Conservation (phyloP, 1,140 invertebrate species). For the Hestina assimilis region DNA sequence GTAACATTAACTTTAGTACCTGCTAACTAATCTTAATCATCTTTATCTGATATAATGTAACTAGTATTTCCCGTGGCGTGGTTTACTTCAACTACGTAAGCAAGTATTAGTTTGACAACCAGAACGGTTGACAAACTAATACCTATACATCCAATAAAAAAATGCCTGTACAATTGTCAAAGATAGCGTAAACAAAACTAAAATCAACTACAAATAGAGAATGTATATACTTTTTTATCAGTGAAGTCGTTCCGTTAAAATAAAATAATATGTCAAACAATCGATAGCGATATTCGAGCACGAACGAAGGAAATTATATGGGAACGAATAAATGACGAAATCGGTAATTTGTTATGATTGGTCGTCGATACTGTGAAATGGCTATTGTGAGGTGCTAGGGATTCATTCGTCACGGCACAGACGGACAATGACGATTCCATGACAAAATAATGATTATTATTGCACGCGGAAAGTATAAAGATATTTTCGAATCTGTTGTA, state of each 20-base stretch:
- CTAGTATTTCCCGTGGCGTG: not conserved
- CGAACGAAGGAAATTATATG: slow-evolving; percentile 62
- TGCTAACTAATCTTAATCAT: slow-evolving; percentile 21
- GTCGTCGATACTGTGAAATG: slow-evolving; percentile 62
- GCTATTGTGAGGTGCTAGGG: slow-evolving; percentile 54
- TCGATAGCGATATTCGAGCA: slow-evolving; percentile 27
- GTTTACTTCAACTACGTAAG: too few relatives aligned
- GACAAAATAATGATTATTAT: slow-evolving; percentile 19
- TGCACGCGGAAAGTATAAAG: not conserved
- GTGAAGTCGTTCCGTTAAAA: not conserved
- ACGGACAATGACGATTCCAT: slow-evolving; percentile 19
- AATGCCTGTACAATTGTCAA: too few relatives aligned
- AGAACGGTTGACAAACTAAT: too few relatives aligned
- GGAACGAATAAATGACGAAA: slow-evolving; percentile 70
- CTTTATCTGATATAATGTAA: not conserved
- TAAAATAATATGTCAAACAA: slow-evolving; percentile 11
- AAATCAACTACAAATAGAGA: too few relatives aligned
- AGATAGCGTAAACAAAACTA: too few relatives aligned
- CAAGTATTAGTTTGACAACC: too few relatives aligned
- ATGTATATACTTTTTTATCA: too few relatives aligned
- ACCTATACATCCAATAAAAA: too few relatives aligned
- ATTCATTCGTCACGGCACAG: slow-evolving; percentile 61
- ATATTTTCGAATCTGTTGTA: not conserved
- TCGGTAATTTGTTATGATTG: slow-evolving; percentile 70
- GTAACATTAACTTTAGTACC: slow-evolving; percentile 32